Conservation (phyloP, 1,140 invertebrate genomes). For the Elymnias hypermnestra region DNA sequence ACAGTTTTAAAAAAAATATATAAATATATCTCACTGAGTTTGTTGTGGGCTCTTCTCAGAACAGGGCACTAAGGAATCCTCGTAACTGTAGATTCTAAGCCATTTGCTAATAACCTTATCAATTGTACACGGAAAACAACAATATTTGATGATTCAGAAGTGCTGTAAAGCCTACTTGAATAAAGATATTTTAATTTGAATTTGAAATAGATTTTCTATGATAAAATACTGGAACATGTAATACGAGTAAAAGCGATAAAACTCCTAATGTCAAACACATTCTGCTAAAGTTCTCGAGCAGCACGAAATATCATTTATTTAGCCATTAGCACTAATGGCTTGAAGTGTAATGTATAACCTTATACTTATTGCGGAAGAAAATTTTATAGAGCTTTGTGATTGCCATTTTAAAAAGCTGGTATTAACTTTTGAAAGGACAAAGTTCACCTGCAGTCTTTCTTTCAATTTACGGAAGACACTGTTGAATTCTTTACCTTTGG, state of each 20-base stretch:
- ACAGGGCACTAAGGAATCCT: too few species aligned
- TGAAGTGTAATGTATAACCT: conserved; percentile 2
- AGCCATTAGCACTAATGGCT: background rate
- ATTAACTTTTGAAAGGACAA: conserved; percentile 5
- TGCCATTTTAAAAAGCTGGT: conserved; percentile 1
- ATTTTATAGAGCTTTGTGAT: background rate
- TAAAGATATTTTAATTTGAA: too few species aligned
- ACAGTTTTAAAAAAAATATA: too few species aligned
- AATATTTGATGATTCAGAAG: too few species aligned
- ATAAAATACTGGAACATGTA: background rate
- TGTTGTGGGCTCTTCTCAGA: too few species aligned
- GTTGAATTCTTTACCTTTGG: conserved; percentile 1
- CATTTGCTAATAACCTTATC: too few species aligned
- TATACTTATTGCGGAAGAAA: conserved; percentile 2
- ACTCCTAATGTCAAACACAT: background rate
- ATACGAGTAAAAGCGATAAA: background rate
- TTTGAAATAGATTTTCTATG: too few species aligned
- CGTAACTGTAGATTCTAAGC: too few species aligned
- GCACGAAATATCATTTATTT: conserved; percentile 2
- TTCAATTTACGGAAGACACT: conserved; percentile 2
- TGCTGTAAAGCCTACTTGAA: too few species aligned
- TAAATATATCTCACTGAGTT: too few species aligned
- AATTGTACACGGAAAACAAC: too few species aligned
- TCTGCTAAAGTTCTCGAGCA: background rate
- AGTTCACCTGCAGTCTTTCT: conserved; percentile 1